phyloP scores from a whole-genome alignment of 2,797 vertebrate species.

The Artibeus jamaicensis region DNA sequence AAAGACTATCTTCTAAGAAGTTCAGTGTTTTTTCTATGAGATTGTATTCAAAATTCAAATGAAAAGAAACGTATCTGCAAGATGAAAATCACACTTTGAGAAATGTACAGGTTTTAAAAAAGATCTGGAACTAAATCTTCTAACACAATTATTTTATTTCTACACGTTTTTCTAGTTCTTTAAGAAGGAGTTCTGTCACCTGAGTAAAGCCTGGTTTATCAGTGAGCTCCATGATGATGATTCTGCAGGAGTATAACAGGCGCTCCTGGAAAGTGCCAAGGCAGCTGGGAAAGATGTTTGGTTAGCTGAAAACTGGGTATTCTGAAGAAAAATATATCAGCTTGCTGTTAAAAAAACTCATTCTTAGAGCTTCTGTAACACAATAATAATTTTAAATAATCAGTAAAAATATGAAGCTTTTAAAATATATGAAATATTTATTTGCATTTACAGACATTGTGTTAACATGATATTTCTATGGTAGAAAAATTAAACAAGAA shows the following conservation, averaged over 20 bases:
- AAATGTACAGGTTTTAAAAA: neutral
- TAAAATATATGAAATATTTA: neutral
- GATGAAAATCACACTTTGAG: neutral
- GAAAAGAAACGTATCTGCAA: neutral
- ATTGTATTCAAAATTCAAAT: neutral
- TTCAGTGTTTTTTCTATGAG: neutral
- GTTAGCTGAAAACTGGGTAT: neutral
- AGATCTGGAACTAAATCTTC: neutral
- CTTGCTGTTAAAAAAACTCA: neutral
- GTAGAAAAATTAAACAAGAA: slow-evolving; percentile 9
- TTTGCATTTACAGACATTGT: neutral
- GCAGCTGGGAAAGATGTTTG: neutral
- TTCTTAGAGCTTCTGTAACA: neutral
- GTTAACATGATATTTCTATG: neutral
- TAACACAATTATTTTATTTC: neutral
- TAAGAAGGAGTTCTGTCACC: neutral
- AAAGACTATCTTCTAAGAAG: neutral
- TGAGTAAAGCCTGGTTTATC: neutral
- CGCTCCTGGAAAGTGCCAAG: neutral
- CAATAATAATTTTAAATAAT: neutral
- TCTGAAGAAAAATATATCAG: slow-evolving; percentile 12
- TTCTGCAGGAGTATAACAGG: neutral
- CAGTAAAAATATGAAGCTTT: neutral
- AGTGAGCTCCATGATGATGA: neutral
- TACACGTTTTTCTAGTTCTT: neutral